Conservation (phyloP, 23 tunicate species). For the Halocynthia aurantium region DNA sequence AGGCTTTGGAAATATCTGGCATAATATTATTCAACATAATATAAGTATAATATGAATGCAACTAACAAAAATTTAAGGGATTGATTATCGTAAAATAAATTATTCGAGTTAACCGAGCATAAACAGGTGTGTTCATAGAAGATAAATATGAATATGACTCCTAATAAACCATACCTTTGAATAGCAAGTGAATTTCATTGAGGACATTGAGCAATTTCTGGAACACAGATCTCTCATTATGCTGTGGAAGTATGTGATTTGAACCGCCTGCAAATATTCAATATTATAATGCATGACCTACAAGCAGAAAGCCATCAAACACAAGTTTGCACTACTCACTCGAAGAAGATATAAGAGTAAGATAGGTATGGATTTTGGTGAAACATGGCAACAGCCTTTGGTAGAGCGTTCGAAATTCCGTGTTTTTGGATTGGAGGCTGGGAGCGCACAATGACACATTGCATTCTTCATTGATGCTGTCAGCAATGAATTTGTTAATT, state of each 20-base stretch:
- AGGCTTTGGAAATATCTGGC: constrained; percentile 55
- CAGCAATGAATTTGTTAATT: too few relatives aligned
- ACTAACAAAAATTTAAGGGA: too few relatives aligned
- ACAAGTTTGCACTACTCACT: constrained; percentile 5
- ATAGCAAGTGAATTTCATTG: constrained; percentile 53
- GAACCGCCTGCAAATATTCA: constrained; percentile 3
- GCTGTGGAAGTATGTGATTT: neutral
- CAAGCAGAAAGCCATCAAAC: neutral
- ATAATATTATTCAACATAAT: neutral
- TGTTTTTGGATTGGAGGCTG: constrained; percentile 48
- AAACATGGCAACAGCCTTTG: constrained; percentile 36
- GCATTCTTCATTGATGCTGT: constrained; percentile 53
- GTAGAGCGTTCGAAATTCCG: constrained; percentile 26
- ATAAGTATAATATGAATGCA: neutral
- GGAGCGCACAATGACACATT: constrained; percentile 56
- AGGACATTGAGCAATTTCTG: constrained; percentile 30
- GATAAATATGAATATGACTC: neutral
- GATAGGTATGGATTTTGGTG: constrained; percentile 40
- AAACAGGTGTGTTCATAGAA: neutral
- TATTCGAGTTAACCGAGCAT: neutral
- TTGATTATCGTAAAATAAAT: too few relatives aligned
- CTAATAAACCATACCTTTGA: constrained; percentile 31
- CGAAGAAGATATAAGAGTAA: constrained; percentile 12
- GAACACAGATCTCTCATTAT: constrained; percentile 24
- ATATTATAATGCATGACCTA: too few relatives aligned